Evolutionary conservation across 2,888 invertebrate genomes (phyloP), one percentile per base, ranked within the genome.

Genomic region (Conops quadrifasciatus): DNA sequence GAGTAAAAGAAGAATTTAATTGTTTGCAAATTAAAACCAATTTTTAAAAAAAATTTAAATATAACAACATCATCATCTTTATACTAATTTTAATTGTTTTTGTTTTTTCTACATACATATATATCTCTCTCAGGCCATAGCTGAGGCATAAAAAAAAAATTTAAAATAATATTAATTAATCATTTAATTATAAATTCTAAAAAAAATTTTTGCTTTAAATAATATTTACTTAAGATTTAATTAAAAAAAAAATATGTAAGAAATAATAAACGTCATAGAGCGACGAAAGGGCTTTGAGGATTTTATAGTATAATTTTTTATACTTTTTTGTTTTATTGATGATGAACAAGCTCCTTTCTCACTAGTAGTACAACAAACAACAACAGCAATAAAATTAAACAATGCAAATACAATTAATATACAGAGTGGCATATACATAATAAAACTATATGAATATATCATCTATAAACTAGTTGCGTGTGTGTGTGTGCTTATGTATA

Each of bases 351-450:
- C 16, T 56, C 49, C 5, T 16, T n/a, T n/a, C n/a, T n/a, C 13
- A 26, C 26, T 66, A 66, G 49, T 56, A 59, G 58, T 67, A 67
- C 67, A 67, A 67, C 58, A 67, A 58, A 65, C 21, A 66, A n/a
- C n/a, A 67, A 67, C 67, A 67, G 67, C 67, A 58, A 67, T 47
- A 67, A 67, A 47, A 51, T 45, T 67, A 58, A 67, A 67, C 56
- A 67, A 67, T 45, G 47, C 67, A 67, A 36, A 7, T 45, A 67
- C 47, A 67, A 58, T 59, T 9, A 67, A 67, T 59, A n/a, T 47
- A 67, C 56, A 66, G 30, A 30, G n/a, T n/a, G 21, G 66, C 45
- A 19, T 26, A 51, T 65, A 65, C 11, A 24, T 7, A 49, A 49
- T 24, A 19, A 51, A 65, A 19, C 9, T 11, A 53, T 53, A 53